phyloP scores from a whole-genome alignment of 2,797 vertebrate genomes.

The Danio jaintianensis region DNA sequence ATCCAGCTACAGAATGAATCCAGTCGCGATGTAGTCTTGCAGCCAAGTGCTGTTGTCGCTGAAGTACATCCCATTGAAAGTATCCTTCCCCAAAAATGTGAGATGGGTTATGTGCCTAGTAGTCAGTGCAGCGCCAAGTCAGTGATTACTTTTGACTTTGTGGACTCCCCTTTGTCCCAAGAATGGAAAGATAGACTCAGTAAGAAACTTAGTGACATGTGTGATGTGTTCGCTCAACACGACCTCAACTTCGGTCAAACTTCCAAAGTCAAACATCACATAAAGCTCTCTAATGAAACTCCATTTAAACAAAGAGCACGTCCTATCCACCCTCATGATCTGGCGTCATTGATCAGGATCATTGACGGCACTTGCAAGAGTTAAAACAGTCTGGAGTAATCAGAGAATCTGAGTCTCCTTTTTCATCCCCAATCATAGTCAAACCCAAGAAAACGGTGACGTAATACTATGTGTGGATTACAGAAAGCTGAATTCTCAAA shows the following conservation, averaged over 20 bases:
- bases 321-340: background rate
- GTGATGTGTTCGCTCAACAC: constrained; percentile 19
- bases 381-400: constrained; percentile 3
- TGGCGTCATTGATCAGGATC: no score
- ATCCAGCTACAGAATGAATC: background rate
- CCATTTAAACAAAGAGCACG: background rate
- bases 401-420: background rate
- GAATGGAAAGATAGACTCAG: constrained; percentile 4
- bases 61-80: background rate
- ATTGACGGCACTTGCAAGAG: background rate
- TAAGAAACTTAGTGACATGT: background rate
- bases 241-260: constrained; percentile 17
- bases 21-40: background rate
- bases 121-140: background rate
- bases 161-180: background rate
- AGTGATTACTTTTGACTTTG: constrained; percentile 17
- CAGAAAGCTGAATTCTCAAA: constrained; percentile 5
- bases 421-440: background rate
- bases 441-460: constrained; percentile 14
- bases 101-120: background rate
- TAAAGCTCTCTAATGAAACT: background rate
- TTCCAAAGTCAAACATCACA: constrained; percentile 11
- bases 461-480: constrained; percentile 21
- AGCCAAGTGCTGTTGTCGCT: background rate
- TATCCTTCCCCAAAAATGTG: background rate